phyloP scores from a whole-genome alignment of 1,140 invertebrate genomes.

The Sminthurides bifidus region DNA sequence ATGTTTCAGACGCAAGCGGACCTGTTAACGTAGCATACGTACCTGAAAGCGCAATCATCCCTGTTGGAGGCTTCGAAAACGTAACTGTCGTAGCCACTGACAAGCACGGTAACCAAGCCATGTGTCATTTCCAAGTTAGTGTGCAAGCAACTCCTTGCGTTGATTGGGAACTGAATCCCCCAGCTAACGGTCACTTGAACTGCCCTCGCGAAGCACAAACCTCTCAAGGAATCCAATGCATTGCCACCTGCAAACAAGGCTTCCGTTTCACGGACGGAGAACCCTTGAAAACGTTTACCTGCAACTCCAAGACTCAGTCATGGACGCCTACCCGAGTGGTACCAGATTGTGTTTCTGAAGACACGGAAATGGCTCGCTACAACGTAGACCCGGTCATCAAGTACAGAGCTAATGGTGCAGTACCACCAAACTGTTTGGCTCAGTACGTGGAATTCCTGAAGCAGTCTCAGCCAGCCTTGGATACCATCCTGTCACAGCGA shows the following conservation, averaged over 20 bases:
- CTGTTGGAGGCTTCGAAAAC: constrained; percentile 83
- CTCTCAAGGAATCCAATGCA: constrained; percentile 63
- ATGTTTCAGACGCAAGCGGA: constrained; percentile 77
- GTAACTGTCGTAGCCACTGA: constrained; percentile 84
- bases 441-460: constrained; percentile 74
- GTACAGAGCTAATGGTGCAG: constrained; percentile 78
- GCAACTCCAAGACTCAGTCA: constrained; percentile 53
- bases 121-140: constrained; percentile 86
- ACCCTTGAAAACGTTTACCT: constrained; percentile 70
- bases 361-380: constrained; percentile 85
- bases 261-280: constrained; percentile 83
- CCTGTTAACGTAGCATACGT: constrained; percentile 70
- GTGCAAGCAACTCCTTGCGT: constrained; percentile 88
- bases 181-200: constrained; percentile 75
- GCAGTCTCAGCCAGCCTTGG: constrained; percentile 66
- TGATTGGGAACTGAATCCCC: constrained; percentile 80
- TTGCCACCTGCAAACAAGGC: constrained; percentile 80
- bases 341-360: constrained; percentile 85
- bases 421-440: constrained; percentile 64
- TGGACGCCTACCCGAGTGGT: constrained; percentile 77
- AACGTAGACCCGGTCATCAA: constrained; percentile 77
- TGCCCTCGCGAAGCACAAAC: constrained; percentile 60
- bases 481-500: constrained; percentile 69
- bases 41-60: constrained; percentile 74
- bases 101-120: constrained; percentile 70